These are phyloP conservation scores for Eilema griseolum DNA, from an alignment of 2,888 invertebrate genomes.

Conservation along the genomic window DNA sequence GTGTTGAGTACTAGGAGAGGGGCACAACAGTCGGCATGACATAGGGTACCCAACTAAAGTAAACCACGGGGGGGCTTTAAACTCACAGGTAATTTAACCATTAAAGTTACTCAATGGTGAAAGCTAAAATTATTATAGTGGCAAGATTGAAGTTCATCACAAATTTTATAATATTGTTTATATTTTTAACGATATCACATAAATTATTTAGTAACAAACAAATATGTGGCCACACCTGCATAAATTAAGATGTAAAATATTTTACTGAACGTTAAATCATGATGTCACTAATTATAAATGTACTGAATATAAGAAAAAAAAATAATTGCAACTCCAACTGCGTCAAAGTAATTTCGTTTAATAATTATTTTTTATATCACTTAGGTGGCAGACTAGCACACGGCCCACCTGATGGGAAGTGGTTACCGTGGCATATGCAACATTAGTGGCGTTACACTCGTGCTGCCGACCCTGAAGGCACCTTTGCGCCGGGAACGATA, in stretches of 20 bases:
- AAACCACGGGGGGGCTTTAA: neutral
- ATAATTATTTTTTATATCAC: neutral
- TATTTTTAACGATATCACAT: conserved; percentile 3
- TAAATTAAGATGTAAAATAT: neutral
- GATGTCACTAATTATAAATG: neutral
- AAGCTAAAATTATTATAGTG: neutral
- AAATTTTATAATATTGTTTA: neutral
- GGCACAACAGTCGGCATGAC: neutral
- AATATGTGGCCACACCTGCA: neutral
- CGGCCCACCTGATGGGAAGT: no score
- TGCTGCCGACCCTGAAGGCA: no score
- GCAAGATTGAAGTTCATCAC: no score
- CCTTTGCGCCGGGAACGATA: no score
- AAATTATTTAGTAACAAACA: conserved; percentile 8
- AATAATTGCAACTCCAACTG: neutral
- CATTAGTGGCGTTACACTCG: no score
- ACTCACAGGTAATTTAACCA: neutral
- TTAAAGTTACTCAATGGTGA: neutral
- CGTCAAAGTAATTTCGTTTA: neutral
- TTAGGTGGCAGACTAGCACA: no score
- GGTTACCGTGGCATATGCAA: no score
- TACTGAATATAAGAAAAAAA: neutral
- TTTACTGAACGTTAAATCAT: neutral
- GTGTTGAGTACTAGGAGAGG: neutral
- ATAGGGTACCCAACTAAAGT: neutral